Evolutionary conservation across 2,888 invertebrate genomes (phyloP), one percentile per base, ranked within the genome.

Genomic region (Cerastis rubricosa): DNA sequence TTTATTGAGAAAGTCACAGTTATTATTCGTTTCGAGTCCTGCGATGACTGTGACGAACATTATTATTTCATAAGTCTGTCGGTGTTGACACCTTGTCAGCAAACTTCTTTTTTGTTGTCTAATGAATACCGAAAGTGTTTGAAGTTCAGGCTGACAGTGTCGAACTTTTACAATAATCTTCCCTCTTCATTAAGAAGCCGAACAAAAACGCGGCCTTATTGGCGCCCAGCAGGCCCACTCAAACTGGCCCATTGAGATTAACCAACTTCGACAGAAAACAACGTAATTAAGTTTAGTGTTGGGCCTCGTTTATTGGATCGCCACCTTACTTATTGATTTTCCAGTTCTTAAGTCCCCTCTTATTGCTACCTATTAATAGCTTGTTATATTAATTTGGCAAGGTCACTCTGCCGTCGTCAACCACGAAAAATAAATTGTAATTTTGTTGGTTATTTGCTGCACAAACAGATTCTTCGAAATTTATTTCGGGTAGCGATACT

Each of bases 161-260:
- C 85, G 90, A 93, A 93, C 90, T 93, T 92, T 90, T 86, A 87
- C 90, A 90, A 93, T 92, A 91, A 91, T 91, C 90, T 90, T 89
- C 85, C 68, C 84, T 87, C 87, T 88, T 88, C 87, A 91, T 92
- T 91, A 90, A 81, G 87, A 47, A 71, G 40, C 49, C 5, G 61
- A 90, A 90, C 89, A 89, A 91, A 92, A 92, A 90, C 91, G 88
- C 68, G 82, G 85, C 77, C 84, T 90, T 86, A 89, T 88, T 89
- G 88, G 88, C 88, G 88, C 85, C 89, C 87, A 80, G 70, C 88
- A 78, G 66, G 75, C 61, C 78, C 40, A 63, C 89, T 89, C 87
- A 87, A 90, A 88, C 91, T 87, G 88, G 88, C 89, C 92, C 85
- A 91, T 93, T 91, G 93, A 93, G 93, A 93, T 93, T 93, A 93